phyloP scores from a whole-genome alignment of 2,113 vertebrate species.

The Macaca mulatta region DNA sequence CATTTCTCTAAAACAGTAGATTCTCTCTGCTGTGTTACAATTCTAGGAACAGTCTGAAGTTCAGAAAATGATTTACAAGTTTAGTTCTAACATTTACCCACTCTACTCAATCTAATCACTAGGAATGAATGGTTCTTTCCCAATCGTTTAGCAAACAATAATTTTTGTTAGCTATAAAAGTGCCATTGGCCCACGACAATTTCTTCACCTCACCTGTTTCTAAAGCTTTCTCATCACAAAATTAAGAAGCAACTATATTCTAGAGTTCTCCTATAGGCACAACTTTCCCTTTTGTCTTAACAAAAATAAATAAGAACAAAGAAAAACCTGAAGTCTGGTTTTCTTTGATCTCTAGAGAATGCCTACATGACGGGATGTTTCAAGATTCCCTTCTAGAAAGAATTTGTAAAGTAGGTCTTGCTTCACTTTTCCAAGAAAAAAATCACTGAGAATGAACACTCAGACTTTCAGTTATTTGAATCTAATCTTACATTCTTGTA shows the following conservation, averaged over 20 bases:
- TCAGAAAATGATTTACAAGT: constrained; percentile 10
- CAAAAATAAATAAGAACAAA: not conserved
- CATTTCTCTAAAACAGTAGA: not conserved
- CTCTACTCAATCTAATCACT: not conserved
- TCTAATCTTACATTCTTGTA: not conserved
- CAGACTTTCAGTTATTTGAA: not conserved
- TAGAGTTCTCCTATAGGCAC: not conserved
- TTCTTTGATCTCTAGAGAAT: not conserved
- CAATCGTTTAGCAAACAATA: not conserved
- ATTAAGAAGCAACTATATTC: not conserved
- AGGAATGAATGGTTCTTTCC: not conserved
- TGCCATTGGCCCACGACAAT: not conserved
- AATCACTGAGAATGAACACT: not conserved
- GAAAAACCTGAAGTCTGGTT: not conserved
- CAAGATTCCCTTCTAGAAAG: not conserved
- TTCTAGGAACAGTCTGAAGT: not conserved
- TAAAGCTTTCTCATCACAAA: not conserved
- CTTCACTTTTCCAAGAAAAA: not conserved
- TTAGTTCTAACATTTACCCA: not conserved
- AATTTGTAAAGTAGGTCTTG: not conserved
- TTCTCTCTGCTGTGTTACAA: not conserved
- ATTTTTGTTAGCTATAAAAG: not conserved
- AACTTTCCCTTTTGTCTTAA: not conserved
- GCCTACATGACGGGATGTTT: not conserved
- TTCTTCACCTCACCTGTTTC: not conserved